Evolutionary conservation across 35 echinoderm and acorn worm species (phyloP), one percentile per base, ranked within the genome.

Genomic region (Amphiura filiformis): DNA sequence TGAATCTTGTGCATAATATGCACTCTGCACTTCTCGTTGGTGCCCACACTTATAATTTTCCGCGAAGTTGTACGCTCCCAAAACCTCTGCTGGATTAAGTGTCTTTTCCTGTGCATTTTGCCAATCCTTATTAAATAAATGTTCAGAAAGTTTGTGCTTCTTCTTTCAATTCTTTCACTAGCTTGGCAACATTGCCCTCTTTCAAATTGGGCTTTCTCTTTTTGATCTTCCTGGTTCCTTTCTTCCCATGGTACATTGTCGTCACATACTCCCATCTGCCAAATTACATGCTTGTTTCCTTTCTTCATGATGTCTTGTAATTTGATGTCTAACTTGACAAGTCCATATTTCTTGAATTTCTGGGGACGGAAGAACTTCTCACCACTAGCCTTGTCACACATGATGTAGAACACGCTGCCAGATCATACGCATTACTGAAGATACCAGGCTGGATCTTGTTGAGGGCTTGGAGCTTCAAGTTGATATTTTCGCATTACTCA

Each of bases 51-150:
- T 93, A 32, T 39, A 93, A 31, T 93, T 93, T 41, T 93, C 86
- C 28, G 91, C 81, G 75, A 93, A 93, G 49, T 93, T 81, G 38
- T 64, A 89, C 33, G 89, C 35, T 0, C 80, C 78, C 32, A 89
- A 31, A 1, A 89, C 87, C 32, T 77, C 75, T 57, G 84, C 37
- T 9, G 38, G 22, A 49, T 34, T 57, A 4, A 93, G 82, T 37
- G 31, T n/a, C 31, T 38, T 64, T 41, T 80, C 49, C 65, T 93
- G 91, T 31, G 84, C 11, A 42, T 77, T 41, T 37, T 93, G 91
- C 91, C 91, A 93, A 40, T 93, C 91, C 18, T 93, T 88, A 47
- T 79, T 86, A 18, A 93, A 93, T 0, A 93, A 18, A 44, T 93
- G 91, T 35, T 89, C 39, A 41, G 80, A 40, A 83, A 89, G 80